These are phyloP conservation scores for Indicator maculatus DNA, from an alignment of 2,113 vertebrate genomes.

Conservation along the genomic window DNA sequence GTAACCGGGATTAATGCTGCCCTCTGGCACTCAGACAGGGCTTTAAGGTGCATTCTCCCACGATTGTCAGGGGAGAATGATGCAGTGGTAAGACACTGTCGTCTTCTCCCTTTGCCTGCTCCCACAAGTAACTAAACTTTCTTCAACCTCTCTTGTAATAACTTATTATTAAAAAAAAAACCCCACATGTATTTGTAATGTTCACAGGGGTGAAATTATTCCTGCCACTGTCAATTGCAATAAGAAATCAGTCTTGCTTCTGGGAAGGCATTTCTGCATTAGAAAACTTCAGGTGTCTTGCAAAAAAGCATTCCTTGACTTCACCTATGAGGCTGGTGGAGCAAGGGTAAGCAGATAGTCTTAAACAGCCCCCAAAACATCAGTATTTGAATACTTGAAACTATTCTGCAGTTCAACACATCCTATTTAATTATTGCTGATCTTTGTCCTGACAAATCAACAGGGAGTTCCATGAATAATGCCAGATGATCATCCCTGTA, in stretches of 20 bases:
- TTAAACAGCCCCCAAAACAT: slow-evolving; percentile 18
- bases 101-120: background rate
- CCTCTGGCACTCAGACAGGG: background rate
- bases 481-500: background rate
- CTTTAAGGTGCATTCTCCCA: background rate
- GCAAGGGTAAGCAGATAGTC: background rate
- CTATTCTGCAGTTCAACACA: background rate
- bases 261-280: slow-evolving; percentile 6
- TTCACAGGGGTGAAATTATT: background rate
- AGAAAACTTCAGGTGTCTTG: background rate
- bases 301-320: background rate
- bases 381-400: slow-evolving; percentile 66
- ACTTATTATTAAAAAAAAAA: slow-evolving; percentile 45
- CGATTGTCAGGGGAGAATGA: slow-evolving; percentile 38
- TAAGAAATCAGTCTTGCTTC: slow-evolving; percentile 12
- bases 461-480: slow-evolving; percentile 1
- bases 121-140: background rate
- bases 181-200: background rate
- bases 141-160: slow-evolving; percentile 30
- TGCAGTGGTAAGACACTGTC: slow-evolving; percentile 18
- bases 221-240: background rate
- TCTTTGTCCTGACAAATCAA: background rate
- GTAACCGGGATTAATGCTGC: background rate
- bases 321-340: background rate
- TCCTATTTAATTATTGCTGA: background rate